Conservation (phyloP, 2,113 vertebrate genomes). For the Gnathonemus echidnorhynchus region DNA sequence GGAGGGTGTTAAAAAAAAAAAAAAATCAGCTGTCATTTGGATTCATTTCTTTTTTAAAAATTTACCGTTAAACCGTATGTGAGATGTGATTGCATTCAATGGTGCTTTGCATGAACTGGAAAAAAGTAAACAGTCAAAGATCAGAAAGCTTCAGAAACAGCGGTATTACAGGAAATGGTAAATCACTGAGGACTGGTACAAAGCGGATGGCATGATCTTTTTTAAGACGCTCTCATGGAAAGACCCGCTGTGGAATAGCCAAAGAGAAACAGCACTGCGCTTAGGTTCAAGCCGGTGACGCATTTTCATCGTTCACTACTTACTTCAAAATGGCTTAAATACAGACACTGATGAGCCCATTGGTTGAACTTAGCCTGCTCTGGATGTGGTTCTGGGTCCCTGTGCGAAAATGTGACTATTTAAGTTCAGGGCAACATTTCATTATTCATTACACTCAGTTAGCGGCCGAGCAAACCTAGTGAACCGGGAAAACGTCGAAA, state of each 20-base stretch:
- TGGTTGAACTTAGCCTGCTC: background rate
- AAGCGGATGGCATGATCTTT: background rate
- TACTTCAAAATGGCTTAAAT: background rate
- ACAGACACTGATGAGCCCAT: background rate
- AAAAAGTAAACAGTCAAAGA: background rate
- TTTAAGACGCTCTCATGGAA: background rate
- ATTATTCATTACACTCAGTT: slow-evolving; percentile 10
- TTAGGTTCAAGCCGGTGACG: background rate
- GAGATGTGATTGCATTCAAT: background rate
- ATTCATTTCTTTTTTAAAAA: background rate
- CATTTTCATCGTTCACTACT: slow-evolving; percentile 1
- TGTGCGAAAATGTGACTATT: background rate
- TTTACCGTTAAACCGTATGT: background rate
- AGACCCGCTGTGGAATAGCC: background rate
- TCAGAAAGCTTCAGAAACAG: background rate
- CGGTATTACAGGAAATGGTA: background rate
- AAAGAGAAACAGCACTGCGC: too few species aligned
- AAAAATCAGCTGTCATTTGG: background rate
- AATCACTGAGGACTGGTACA: background rate
- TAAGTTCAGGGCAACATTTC: slow-evolving; percentile 1
- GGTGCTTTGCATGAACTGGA: background rate
- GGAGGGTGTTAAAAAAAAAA: background rate
- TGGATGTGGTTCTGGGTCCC: background rate
- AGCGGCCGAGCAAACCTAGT: background rate
- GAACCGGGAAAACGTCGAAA: background rate